Percentiles rank a stretch among this genome's conserved stretches.
phyloP scores from a whole-genome alignment of 2,797 vertebrate genomes.

The Phrynocephalus guinanensis region DNA sequence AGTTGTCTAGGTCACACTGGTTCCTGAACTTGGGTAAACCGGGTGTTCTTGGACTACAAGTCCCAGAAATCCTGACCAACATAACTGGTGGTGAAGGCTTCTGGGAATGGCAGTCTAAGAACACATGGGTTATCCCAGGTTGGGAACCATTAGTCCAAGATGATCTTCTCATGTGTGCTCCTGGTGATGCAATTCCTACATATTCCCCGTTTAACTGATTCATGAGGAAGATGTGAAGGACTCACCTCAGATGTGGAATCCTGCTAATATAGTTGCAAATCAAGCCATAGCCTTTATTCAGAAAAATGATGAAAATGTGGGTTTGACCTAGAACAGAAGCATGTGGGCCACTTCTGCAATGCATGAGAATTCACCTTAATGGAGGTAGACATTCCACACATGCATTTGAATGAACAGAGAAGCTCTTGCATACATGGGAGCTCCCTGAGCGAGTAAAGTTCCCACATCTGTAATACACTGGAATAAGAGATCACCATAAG shows the following conservation, averaged over 20 bases:
- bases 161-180: background rate
- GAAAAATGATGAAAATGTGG: background rate
- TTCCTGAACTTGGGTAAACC: too few species aligned
- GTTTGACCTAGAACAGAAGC: background rate
- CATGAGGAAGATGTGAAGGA: too few species aligned
- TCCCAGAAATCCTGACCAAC: too few species aligned
- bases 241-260: too few species aligned
- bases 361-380: background rate
- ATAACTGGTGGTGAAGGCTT: too few species aligned
- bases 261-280: too few species aligned
- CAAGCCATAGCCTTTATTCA: background rate
- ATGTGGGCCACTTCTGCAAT: background rate
- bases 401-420: background rate
- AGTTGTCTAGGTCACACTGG: too few species aligned
- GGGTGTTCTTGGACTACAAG: too few species aligned
- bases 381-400: background rate
- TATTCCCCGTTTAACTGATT: background rate
- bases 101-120: too few species aligned
- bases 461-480: background rate
- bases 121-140: too few species aligned
- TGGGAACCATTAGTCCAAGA: background rate
- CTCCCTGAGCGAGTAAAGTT: background rate
- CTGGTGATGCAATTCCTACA: background rate
- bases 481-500: background rate
- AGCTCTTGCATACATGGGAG: background rate